Conservation (phyloP, 2,113 vertebrate genomes). For the Abramis brama region DNA sequence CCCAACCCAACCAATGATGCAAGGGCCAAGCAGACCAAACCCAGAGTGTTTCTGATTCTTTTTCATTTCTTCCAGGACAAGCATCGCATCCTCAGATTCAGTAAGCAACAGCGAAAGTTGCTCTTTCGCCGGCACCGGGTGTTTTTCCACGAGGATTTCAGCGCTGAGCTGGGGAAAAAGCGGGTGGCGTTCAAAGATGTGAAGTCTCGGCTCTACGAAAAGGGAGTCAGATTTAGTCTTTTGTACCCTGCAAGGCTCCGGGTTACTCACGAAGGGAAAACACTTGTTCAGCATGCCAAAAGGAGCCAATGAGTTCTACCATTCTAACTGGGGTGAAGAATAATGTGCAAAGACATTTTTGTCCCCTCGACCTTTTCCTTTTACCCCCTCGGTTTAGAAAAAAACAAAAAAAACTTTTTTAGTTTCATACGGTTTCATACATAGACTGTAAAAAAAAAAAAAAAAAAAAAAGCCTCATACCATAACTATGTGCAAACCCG, state of each 20-base stretch:
- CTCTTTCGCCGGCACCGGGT: neutral
- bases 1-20: too few species aligned
- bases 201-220: neutral
- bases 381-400: neutral
- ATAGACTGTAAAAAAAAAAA: too few species aligned
- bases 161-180: neutral
- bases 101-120: neutral
- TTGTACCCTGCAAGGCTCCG: neutral
- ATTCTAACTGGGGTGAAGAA: neutral
- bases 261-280: neutral
- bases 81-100: constrained; percentile 1
- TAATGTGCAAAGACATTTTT: neutral
- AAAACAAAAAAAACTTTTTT: too few species aligned
- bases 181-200: neutral
- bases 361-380: too few species aligned
- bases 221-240: neutral
- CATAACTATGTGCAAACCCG: too few species aligned
- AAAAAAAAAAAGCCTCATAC: too few species aligned
- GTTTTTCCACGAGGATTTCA: neutral
- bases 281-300: neutral
- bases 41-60: neutral
- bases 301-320: neutral
- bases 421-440: too few species aligned
- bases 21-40: neutral
- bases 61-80: constrained; percentile 21